Evolutionary conservation across 2,888 invertebrate species (phyloP), one percentile per base, ranked within the genome.

Genomic region (Drosophila incognita): DNA sequence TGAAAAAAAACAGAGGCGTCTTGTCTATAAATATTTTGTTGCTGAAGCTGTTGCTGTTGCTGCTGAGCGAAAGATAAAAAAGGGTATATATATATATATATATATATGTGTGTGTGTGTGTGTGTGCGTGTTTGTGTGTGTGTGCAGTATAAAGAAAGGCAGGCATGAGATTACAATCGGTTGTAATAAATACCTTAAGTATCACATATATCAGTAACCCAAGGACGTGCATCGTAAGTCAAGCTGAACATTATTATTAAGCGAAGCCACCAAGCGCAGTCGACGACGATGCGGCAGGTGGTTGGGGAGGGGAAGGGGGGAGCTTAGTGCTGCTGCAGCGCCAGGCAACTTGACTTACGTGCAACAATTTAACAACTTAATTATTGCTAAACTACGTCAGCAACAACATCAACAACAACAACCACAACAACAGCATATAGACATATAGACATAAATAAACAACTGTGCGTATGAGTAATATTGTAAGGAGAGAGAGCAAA

Each of bases 181-280:
- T 87, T 91, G 91, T 91, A 91, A 91, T 91, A 91, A 91, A 91
- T 91, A 91, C 92, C 86, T 91, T 91, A 91, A 91, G 90, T 91
- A 91, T 91, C 91, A 83, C 91, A 88, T 91, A 87, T 91, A 86
- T 91, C 91, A 90, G 90, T 85, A 81, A 89, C 86, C 90, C 89
- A 89, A 90, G 89, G 89, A 89, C 89, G 90, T 87, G 86, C 74
- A 86, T 82, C 90, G 90, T 89, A 89, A 87, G 88, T 89, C 89
- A 89, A 75, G 75, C 75, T 69, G 82, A 83, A 90, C 90, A 87
- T 89, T 90, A 79, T 87, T 89, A 89, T 89, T 89, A 90, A 89
- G 84, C 78, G 86, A 51, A 76, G 81, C 73, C 67, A 70, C 70
- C 75, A 69, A 62, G 64, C 65, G 73, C 61, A 75, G 76, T 53